These are phyloP conservation scores for Vireo griseus DNA, from an alignment of 2,797 vertebrate species.

Conservation along the genomic window DNA sequence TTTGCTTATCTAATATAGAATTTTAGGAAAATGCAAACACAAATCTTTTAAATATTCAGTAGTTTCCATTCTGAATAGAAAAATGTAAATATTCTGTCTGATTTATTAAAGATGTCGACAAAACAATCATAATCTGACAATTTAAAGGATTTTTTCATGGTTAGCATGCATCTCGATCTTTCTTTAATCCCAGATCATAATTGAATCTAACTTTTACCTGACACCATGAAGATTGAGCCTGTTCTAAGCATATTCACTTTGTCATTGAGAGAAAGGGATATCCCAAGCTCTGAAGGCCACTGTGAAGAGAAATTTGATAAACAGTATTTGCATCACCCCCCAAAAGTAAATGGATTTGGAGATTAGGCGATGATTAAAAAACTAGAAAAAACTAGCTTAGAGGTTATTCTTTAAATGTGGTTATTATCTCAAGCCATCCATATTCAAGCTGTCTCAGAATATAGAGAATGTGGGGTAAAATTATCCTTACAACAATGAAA, in stretches of 20 bases:
- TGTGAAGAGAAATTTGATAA: no score
- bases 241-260: no score
- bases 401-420: not conserved
- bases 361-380: not conserved
- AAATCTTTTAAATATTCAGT: not conserved
- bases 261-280: no score
- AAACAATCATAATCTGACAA: not conserved
- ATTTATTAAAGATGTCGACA: conserved; percentile 11
- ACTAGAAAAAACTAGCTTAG: not conserved
- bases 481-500: not conserved
- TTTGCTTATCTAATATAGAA: not conserved
- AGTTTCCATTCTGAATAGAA: not conserved
- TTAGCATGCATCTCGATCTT: no score
- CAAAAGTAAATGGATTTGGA: not conserved
- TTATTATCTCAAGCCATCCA: not conserved
- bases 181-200: no score
- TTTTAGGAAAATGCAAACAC: not conserved
- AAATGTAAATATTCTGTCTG: not conserved
- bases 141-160: no score
- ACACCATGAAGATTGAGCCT: no score
- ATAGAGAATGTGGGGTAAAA: not conserved
- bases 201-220: no score
- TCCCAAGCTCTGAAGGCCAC: no score
- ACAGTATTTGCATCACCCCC: no score
- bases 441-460: not conserved